Conservation (phyloP, 2,888 invertebrate species). For the Parelbella ahira region DNA sequence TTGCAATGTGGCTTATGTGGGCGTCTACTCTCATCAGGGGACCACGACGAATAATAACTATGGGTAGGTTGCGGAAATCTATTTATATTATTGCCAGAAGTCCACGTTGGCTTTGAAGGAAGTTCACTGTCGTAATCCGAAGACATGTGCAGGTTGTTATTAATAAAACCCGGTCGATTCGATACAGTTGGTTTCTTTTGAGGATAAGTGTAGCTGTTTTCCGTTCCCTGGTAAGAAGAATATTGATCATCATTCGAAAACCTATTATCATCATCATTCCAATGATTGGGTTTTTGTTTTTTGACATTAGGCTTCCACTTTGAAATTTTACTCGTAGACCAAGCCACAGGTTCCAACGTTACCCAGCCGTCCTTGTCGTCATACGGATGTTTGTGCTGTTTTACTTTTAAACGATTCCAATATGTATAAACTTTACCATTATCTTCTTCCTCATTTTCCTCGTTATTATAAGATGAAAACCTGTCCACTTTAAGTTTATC, state of each 20-base stretch:
- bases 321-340: conserved; percentile 89
- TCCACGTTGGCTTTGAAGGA: conserved; percentile 66
- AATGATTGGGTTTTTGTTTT: conserved; percentile 70
- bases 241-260: conserved; percentile 44
- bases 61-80: conserved; percentile 48
- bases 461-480: conserved; percentile 35
- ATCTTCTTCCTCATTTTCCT: conserved; percentile 44
- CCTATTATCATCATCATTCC: conserved; percentile 55
- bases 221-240: conserved; percentile 46
- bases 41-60: conserved; percentile 55
- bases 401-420: conserved; percentile 77
- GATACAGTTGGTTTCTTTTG: conserved; percentile 54
- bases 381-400: conserved; percentile 80
- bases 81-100: conserved; percentile 35
- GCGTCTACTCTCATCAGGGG: conserved; percentile 62
- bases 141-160: conserved; percentile 59
- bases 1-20: conserved; percentile 71
- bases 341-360: conserved; percentile 87
- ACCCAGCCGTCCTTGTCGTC: conserved; percentile 90
- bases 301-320: conserved; percentile 87
- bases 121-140: conserved; percentile 59
- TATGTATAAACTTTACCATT: conserved; percentile 61
- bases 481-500: conserved; percentile 55
- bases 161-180: conserved; percentile 59
- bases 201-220: conserved; percentile 48